Percentiles rank a stretch among this genome's conserved stretches.
These are phyloP conservation scores for Cetoscarus ocellatus DNA, from an alignment of 2,797 vertebrate species.

Conservation along the genomic window DNA sequence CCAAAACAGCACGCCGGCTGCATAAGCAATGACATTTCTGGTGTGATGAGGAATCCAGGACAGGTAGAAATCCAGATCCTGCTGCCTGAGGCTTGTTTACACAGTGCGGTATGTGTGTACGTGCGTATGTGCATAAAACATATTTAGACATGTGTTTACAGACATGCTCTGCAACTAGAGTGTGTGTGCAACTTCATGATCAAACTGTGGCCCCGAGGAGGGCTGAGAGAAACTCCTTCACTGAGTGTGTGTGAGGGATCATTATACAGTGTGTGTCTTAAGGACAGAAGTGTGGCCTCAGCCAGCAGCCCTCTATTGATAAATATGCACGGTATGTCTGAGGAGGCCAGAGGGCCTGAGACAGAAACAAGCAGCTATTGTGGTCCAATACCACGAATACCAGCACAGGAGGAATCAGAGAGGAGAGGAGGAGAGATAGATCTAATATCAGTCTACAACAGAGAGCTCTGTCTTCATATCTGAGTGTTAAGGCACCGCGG, in stretches of 20 bases:
- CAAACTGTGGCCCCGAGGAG: conserved; percentile 52
- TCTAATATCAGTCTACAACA: conserved; percentile 15
- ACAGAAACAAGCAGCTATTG: conserved; percentile 75
- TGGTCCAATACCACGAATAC: conserved; percentile 60
- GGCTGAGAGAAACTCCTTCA: conserved; percentile 26
- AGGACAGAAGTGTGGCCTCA: conserved; percentile 64
- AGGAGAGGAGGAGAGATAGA: conserved; percentile 19
- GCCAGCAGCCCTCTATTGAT: conserved; percentile 69
- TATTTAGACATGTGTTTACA: conserved; percentile 23
- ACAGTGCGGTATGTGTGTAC: conserved; percentile 34
- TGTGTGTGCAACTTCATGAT: conserved; percentile 44
- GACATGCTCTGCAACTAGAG: conserved; percentile 18
- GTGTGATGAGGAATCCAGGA: conserved; percentile 44
- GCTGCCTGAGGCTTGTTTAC: conserved; percentile 40
- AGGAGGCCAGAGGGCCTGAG: conserved; percentile 72
- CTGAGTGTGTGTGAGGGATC: conserved; percentile 50
- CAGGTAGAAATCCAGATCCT: conserved; percentile 45
- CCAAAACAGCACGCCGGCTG: conserved; percentile 62
- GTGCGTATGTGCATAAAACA: conserved; percentile 28
- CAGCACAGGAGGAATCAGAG: conserved; percentile 31
- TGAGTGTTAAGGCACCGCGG: conserved; percentile 9
- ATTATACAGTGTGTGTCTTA: conserved; percentile 60
- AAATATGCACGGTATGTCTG: conserved; percentile 78
- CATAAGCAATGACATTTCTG: conserved; percentile 60
- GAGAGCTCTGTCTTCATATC: conserved; percentile 8